A percentile compares a stretch with the other conserved stretches of the same genome.
These are phyloP conservation scores for Chironomus tepperi DNA, from an alignment of 1,140 invertebrate species.

Conservation along the genomic window DNA sequence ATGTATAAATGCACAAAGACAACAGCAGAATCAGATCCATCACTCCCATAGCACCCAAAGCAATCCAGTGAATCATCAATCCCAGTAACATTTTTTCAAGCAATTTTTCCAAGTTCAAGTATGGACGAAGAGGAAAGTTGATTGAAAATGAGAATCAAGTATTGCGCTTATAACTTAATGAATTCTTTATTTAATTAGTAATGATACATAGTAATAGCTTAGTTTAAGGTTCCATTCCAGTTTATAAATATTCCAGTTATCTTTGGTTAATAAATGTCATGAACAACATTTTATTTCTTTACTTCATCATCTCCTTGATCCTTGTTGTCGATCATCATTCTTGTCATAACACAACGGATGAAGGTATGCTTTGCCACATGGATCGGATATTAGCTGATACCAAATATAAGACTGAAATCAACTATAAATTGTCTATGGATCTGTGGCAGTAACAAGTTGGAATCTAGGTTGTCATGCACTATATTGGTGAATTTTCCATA, in stretches of 20 bases:
- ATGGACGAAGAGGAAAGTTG: constrained; percentile 21
- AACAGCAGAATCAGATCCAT: constrained; percentile 2
- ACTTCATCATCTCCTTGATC: neutral
- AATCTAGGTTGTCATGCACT: too few species aligned
- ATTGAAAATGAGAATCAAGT: neutral
- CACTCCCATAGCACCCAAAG: neutral
- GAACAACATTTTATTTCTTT: neutral
- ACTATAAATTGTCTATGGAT: too few species aligned
- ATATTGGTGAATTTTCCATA: too few species aligned
- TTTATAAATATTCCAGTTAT: too few species aligned
- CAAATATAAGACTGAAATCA: too few species aligned
- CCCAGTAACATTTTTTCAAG: neutral
- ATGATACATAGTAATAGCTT: neutral
- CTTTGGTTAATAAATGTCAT: neutral
- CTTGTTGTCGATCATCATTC: neutral
- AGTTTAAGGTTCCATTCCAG: neutral
- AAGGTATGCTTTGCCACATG: neutral
- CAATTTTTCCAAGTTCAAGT: neutral
- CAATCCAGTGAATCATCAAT: neutral
- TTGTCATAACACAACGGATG: neutral
- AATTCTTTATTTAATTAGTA: too few species aligned
- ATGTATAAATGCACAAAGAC: constrained; percentile 59
- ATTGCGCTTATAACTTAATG: too few species aligned
- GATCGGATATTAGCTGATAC: neutral
- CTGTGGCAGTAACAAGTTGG: too few species aligned